Percentiles rank a stretch among this genome's conserved stretches.
Conservation (phyloP, 2,113 vertebrate genomes). For the Mobula birostris region DNA sequence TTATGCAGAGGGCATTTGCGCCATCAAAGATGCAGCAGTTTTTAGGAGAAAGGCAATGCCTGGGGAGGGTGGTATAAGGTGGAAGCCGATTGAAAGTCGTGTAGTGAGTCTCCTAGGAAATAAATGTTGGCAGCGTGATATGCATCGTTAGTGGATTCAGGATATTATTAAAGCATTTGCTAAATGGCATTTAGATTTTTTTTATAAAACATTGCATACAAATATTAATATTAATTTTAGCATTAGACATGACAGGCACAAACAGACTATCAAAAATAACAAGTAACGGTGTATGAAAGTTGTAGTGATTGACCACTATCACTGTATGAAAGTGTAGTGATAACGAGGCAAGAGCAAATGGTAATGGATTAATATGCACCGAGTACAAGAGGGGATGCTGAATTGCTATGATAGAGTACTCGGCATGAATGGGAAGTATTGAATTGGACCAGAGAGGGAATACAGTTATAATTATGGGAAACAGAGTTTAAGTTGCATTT, state of each 20-base stretch:
- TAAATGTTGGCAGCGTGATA: background rate
- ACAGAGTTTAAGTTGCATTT: background rate
- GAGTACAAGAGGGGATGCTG: too few species aligned
- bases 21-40: background rate
- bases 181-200: background rate
- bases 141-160: background rate
- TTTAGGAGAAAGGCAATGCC: background rate
- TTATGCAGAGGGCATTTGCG: background rate
- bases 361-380: too few species aligned
- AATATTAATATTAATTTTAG: slow-evolving; percentile 7
- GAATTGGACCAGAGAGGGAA: background rate
- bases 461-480: background rate
- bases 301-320: too few species aligned
- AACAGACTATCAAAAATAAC: background rate
- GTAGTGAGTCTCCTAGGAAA: background rate
- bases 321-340: too few species aligned
- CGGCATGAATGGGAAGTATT: background rate
- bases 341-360: too few species aligned
- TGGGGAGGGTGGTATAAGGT: background rate
- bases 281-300: background rate
- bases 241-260: background rate
- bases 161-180: background rate
- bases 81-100: background rate
- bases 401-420: background rate
- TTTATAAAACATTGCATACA: background rate